Base-by-base conservation (phyloP, 2,888 invertebrate genomes). In the Cheilosia grossa region DNA sequence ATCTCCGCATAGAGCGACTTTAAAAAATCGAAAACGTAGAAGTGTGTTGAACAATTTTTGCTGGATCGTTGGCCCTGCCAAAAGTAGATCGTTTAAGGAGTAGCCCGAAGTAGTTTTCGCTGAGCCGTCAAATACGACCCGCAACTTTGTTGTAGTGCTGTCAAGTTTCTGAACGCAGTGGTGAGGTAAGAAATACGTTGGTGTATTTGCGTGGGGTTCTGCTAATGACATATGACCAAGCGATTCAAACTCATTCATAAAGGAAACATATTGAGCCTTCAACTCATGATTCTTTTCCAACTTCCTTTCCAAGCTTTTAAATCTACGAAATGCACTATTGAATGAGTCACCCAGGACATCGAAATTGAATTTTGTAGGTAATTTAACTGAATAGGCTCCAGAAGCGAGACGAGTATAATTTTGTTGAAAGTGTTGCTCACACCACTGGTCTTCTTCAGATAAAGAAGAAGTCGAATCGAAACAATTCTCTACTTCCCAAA, bases 401-500 rank as follows among this genome's bases (percentile, higher is more conserved):
- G 72, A 56, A 3, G 40, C 30, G 9, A 75, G 40, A n/a, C 85
- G 70, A 66, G 40, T 56, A 40, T 42, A 56, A 51, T 51, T 82
- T 37, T 56, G 30, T 47, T 64, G 30, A 54, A 86, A 86, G 21
- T 83, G 82, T 13, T 75, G n/a, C 37, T 87, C 82, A 44, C 87
- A 82, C 17, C 61, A 59, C 15, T 80, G 66, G 10, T 87, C 87
- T 17, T 77, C 67, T 17, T 54, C 27, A 6, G 27, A 5, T 6
- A 27, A 0, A 1, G 6, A 27, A 6, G 6, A 6, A 27, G 67
- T 1, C 15, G 19, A 67, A 21, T 44, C 78, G 24, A 54, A 69
- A 40, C 42, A 56, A 49, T 73, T 80, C 66, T 87, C 81, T 4
- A 80, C 49, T 30, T 87, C 78, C 87, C 85, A 86, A 69, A 81